These are phyloP conservation scores for Acropternis orthonyx DNA, from an alignment of 2,797 vertebrate species.

Conservation along the genomic window DNA sequence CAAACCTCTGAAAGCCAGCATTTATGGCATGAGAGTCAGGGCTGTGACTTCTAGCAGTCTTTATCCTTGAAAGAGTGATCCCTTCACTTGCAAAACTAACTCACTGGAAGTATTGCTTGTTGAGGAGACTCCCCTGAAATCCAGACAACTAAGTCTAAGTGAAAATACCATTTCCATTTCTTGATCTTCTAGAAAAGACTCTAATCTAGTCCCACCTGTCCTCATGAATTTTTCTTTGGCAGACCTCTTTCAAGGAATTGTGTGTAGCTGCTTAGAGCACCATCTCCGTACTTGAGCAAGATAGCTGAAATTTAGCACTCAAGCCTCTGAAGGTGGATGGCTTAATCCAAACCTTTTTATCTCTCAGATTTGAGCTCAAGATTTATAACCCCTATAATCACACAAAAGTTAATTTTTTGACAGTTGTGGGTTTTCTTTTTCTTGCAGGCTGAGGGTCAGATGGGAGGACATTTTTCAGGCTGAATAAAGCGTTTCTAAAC, in stretches of 20 bases:
- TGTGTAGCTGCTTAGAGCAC: not conserved
- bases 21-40: not conserved
- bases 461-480: not conserved
- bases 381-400: not conserved
- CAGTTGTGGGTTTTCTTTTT: not conserved
- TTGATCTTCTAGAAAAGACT: not conserved
- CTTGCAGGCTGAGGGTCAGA: not conserved
- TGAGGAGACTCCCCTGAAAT: not conserved
- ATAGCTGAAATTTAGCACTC: not conserved
- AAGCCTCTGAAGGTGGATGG: not conserved
- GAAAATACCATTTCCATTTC: not conserved
- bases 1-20: not conserved
- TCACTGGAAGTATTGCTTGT: not conserved
- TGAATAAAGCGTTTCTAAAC: not conserved
- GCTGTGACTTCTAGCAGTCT: not conserved
- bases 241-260: not conserved
- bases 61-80: rapidly evolving
- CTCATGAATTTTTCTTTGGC: not conserved
- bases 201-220: not conserved
- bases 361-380: not conserved
- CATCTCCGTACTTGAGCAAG: not conserved
- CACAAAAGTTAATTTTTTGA: not conserved
- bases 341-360: not conserved
- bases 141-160: not conserved
- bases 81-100: not conserved